Evolutionary conservation across 2,797 vertebrate genomes (phyloP).

Genomic region (Urophycis tenuis): DNA sequence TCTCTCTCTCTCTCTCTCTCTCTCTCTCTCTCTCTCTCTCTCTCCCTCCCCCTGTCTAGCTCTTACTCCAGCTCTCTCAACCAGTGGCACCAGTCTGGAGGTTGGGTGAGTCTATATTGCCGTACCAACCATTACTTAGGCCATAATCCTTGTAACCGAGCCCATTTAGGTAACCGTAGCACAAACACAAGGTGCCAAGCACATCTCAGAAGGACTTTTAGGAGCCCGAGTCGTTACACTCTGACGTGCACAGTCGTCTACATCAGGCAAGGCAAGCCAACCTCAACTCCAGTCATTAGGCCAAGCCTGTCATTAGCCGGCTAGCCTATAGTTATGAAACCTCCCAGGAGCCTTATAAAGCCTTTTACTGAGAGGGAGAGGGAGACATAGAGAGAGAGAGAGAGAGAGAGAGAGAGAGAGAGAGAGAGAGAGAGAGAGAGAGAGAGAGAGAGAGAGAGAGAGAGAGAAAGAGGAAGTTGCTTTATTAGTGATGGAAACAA

Average conservation of each 20-base stretch:
- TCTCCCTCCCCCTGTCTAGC: conserved; percentile 16
- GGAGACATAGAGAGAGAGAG: neutral
- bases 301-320: conserved; percentile 35
- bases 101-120: conserved; percentile 42
- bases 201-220: conserved; percentile 14
- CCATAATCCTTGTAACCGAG: conserved; percentile 36
- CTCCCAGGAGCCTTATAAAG: conserved; percentile 43
- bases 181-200: conserved; percentile 9
- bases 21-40: conserved; percentile 3
- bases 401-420: neutral
- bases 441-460: neutral
- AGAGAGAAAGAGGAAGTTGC: neutral
- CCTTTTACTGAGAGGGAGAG: conserved; percentile 45
- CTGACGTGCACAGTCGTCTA: conserved; percentile 19
- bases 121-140: conserved; percentile 47
- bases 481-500: neutral
- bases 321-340: conserved; percentile 45
- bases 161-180: conserved; percentile 34
- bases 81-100: conserved; percentile 51
- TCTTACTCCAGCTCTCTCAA: conserved; percentile 31
- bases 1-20: neutral
- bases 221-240: conserved; percentile 13
- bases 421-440: neutral
- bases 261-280: conserved; percentile 10
- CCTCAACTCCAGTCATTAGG: conserved; percentile 48